phyloP scores from a whole-genome alignment of 1,140 invertebrate species.

The Drosophila nebulosa region DNA sequence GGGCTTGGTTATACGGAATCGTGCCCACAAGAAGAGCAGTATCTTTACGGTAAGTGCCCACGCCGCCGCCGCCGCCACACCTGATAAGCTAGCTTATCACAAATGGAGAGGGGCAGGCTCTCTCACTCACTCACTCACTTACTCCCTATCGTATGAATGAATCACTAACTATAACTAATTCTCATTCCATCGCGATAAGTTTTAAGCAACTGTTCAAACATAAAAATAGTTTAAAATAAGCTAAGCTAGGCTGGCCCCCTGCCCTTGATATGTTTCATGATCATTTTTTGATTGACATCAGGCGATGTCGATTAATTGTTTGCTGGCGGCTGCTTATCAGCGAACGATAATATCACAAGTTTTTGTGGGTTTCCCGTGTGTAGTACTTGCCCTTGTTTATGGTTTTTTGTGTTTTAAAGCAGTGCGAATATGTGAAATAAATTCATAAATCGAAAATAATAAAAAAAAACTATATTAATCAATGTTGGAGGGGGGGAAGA shows the following conservation, averaged over 20 bases:
- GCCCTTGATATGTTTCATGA: too few species aligned
- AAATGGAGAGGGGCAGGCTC: neutral
- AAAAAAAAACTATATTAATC: neutral
- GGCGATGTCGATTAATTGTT: slow-evolving; percentile 14
- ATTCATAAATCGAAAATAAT: slow-evolving; percentile 38
- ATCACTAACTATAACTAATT: slow-evolving; percentile 9
- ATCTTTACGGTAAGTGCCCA: slow-evolving; percentile 85
- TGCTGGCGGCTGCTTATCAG: neutral
- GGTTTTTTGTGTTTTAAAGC: slow-evolving; percentile 2
- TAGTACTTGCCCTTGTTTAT: slow-evolving; percentile 1
- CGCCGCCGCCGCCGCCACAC: neutral
- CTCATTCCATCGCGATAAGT: too few species aligned
- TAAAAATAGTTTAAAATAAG: too few species aligned
- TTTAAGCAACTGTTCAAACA: too few species aligned
- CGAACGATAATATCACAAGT: slow-evolving; percentile 30
- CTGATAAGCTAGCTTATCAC: neutral
- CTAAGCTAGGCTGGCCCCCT: too few species aligned
- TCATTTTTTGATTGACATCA: slow-evolving; percentile 12
- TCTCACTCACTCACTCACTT: too few species aligned
- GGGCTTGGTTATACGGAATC: slow-evolving; percentile 87
- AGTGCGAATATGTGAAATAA: slow-evolving; percentile 17
- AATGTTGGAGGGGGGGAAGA: too few species aligned
- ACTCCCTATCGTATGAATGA: slow-evolving; percentile 5
- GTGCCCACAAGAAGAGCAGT: slow-evolving; percentile 88
- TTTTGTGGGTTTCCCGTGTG: slow-evolving; percentile 7